A percentile compares a stretch with the other conserved stretches of the same genome.
phyloP scores from a whole-genome alignment of 2,797 vertebrate genomes.

The Schizothorax lantsangensis region DNA sequence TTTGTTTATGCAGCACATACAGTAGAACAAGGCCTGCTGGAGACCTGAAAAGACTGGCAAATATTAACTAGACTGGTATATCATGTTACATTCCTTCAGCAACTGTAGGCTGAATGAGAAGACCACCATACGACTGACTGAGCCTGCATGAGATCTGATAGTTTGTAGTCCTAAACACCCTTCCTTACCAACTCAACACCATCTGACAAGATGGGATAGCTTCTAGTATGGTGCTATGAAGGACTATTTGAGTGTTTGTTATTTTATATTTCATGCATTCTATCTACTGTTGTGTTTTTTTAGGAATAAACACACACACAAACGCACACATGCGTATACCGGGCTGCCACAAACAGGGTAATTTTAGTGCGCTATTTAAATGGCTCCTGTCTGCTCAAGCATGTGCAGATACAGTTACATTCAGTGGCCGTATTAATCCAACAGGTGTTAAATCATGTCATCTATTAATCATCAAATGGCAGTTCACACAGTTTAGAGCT shows the following conservation, averaged over 20 bases:
- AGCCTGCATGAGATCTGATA: conserved; percentile 25
- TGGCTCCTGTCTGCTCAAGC: conserved; percentile 73
- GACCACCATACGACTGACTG: conserved; percentile 29
- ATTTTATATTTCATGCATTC: background rate
- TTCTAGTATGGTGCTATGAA: background rate
- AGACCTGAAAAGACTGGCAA: conserved; percentile 40
- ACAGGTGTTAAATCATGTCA: conserved; percentile 74
- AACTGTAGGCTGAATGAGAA: conserved; percentile 56
- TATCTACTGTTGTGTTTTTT: background rate
- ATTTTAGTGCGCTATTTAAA: conserved; percentile 80
- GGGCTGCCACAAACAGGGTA: conserved; percentile 73
- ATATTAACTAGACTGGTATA: conserved; percentile 45
- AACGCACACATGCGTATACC: conserved; percentile 65
- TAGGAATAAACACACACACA: background rate
- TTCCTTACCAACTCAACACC: background rate
- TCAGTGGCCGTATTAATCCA: conserved; percentile 72
- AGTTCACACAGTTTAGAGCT: conserved; percentile 47
- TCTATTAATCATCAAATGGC: conserved; percentile 65
- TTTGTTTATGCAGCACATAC: conserved; percentile 5
- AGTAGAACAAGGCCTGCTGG: conserved; percentile 30
- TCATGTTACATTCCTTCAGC: conserved; percentile 50
- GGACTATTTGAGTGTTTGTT: conserved; percentile 8
- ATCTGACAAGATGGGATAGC: background rate
- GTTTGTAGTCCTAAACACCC: conserved; percentile 9
- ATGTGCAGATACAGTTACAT: conserved; percentile 79